These are phyloP conservation scores for Lysandra bellargus DNA, from an alignment of 2,888 invertebrate species.

Conservation along the genomic window DNA sequence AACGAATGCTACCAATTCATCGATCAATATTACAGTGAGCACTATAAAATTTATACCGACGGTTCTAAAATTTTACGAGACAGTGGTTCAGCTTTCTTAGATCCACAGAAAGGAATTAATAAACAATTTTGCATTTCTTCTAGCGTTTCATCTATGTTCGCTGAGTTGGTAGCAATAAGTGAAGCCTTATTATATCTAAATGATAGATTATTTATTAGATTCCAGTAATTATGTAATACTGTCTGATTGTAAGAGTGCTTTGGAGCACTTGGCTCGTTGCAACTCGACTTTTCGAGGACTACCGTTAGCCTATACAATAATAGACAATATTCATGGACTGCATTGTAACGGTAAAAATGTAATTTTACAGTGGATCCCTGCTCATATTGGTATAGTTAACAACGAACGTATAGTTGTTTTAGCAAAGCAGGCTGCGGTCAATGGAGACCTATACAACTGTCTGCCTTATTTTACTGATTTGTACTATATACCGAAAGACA, in stretches of 20 bases:
- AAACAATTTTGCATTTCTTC: conserved; percentile 4
- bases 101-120: neutral
- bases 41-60: conserved; percentile 26
- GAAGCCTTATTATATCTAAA: neutral
- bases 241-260: too few species aligned
- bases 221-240: too few species aligned
- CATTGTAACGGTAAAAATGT: neutral
- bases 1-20: neutral
- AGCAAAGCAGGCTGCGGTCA: neutral
- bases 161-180: conserved; percentile 2
- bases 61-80: neutral
- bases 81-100: neutral
- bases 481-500: too few species aligned
- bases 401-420: neutral
- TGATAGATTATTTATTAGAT: too few species aligned
- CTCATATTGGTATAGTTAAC: neutral
- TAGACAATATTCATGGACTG: neutral
- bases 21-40: neutral
- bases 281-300: conserved; percentile 9
- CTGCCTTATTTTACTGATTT: neutral
- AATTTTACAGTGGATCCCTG: conserved; percentile 21
- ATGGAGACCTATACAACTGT: neutral
- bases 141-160: neutral
- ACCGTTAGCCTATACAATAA: conserved; percentile 17
- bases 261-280: neutral